Conservation (phyloP, 2,888 invertebrate species). For the Ormyrus labotus region DNA sequence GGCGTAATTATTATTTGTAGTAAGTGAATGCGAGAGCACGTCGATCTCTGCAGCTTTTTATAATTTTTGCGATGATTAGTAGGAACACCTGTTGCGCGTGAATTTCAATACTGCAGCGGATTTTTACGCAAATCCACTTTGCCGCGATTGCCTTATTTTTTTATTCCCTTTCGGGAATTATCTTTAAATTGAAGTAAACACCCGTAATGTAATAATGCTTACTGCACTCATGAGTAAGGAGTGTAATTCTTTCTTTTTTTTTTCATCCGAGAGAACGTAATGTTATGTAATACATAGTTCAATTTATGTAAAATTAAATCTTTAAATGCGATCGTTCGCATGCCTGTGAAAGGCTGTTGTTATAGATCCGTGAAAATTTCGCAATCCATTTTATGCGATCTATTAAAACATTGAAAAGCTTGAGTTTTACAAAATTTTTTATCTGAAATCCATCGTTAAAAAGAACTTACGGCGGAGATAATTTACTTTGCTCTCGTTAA, state of each 20-base stretch:
- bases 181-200: conserved; percentile 29
- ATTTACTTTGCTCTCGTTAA: too few species aligned
- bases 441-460: conserved; percentile 4
- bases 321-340: conserved; percentile 54
- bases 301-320: conserved; percentile 56
- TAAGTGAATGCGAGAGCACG: conserved; percentile 41
- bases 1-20: conserved; percentile 47
- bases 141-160: conserved; percentile 11
- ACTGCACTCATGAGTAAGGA: conserved; percentile 5
- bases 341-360: conserved; percentile 55
- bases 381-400: conserved; percentile 48
- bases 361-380: conserved; percentile 48
- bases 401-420: conserved; percentile 46
- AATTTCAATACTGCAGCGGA: conserved; percentile 47
- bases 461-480: background rate
- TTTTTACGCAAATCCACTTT: conserved; percentile 47
- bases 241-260: conserved; percentile 5
- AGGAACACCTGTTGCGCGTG: conserved; percentile 53
- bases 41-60: conserved; percentile 51
- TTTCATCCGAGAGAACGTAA: conserved; percentile 16
- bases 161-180: background rate
- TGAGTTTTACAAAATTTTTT: conserved; percentile 33
- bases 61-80: conserved; percentile 56
- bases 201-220: conserved; percentile 3
- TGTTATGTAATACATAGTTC: conserved; percentile 47